phyloP scores from a whole-genome alignment of 2,113 vertebrate genomes.

The Spea multiplicata region DNA sequence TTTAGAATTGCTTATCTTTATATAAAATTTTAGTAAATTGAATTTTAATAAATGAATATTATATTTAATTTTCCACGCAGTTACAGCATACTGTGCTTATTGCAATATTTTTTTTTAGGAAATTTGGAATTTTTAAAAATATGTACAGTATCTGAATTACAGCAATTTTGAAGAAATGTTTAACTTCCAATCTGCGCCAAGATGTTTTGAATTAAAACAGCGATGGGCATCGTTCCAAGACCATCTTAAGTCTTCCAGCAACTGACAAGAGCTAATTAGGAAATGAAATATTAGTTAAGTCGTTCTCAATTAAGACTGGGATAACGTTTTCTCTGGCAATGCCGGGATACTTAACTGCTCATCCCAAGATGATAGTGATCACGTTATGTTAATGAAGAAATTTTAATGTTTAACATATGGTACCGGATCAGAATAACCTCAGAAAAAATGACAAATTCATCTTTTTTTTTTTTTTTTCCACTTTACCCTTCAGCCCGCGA shows the following conservation, averaged over 20 bases:
- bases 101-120: not conserved
- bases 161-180: not conserved
- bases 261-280: slow-evolving; percentile 68
- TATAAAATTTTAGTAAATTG: no score
- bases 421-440: slow-evolving; percentile 61
- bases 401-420: slow-evolving; percentile 65
- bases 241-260: slow-evolving; percentile 57
- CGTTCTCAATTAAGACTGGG: slow-evolving; percentile 65
- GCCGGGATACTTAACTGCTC: slow-evolving; percentile 59
- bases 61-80: no score
- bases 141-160: no score
- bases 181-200: slow-evolving; percentile 38
- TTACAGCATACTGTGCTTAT: no score
- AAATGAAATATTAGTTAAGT: slow-evolving; percentile 71
- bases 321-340: slow-evolving; percentile 64
- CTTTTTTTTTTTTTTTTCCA: slow-evolving; percentile 5
- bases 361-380: slow-evolving; percentile 60
- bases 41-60: no score
- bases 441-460: slow-evolving; percentile 43
- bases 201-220: slow-evolving; percentile 61
- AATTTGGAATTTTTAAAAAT: no score
- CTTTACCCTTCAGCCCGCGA: slow-evolving; percentile 56
- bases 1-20: no score
- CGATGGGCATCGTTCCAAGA: slow-evolving; percentile 57
- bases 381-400: slow-evolving; percentile 61